Percentiles rank a stretch among this genome's conserved stretches.
Conservation (phyloP, 2,888 invertebrate genomes). For the Limnephilus marmoratus region DNA sequence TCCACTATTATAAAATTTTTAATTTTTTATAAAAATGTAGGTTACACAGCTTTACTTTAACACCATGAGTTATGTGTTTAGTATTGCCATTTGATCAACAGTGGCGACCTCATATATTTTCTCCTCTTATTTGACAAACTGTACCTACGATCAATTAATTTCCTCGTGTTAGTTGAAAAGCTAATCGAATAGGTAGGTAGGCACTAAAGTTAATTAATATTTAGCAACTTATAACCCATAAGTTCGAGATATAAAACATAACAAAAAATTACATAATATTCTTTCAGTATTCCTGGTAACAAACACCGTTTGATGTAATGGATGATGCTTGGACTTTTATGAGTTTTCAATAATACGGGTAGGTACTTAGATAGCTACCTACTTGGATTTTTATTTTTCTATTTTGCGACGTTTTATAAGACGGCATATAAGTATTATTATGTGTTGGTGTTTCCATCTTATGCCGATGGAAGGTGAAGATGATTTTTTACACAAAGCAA, state of each 20-base stretch:
- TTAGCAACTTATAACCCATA: background rate
- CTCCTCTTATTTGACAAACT: too few relatives aligned
- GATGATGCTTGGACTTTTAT: too few relatives aligned
- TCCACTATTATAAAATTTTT: too few relatives aligned
- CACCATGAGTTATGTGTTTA: too few relatives aligned
- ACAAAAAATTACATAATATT: background rate
- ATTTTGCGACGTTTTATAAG: background rate
- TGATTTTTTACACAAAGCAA: background rate
- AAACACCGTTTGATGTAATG: too few relatives aligned
- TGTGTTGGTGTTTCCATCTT: background rate
- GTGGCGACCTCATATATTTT: too few relatives aligned
- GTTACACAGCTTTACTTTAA: too few relatives aligned
- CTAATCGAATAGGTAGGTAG: background rate
- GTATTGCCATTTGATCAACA: too few relatives aligned
- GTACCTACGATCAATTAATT: background rate
- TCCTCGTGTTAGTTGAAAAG: background rate
- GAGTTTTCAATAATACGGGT: too few relatives aligned
- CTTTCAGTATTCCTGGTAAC: background rate
- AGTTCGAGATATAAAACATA: background rate
- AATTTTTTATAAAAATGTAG: too few relatives aligned
- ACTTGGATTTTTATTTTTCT: background rate
- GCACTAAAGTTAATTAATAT: background rate
- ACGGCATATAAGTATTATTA: background rate
- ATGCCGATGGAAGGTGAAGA: background rate
- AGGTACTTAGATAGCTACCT: too few relatives aligned